phyloP scores from a whole-genome alignment of 2,113 vertebrate species.

The Otocyon megalotis region DNA sequence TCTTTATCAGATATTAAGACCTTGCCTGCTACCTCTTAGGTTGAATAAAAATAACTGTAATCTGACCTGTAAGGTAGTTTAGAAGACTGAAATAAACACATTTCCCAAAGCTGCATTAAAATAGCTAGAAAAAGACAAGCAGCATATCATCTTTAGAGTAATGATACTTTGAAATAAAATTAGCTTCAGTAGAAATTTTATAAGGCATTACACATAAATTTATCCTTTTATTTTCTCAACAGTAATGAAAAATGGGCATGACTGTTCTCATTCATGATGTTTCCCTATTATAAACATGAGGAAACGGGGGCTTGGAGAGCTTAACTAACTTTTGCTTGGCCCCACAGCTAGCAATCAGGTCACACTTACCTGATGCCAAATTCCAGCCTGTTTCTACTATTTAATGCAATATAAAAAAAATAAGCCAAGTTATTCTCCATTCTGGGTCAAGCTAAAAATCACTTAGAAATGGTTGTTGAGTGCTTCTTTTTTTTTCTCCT shows the following conservation, averaged over 20 bases:
- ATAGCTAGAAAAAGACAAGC: not conserved
- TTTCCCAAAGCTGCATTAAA: not conserved
- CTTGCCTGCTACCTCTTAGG: not conserved
- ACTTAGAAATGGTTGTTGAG: conserved; percentile 46
- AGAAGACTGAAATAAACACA: not conserved
- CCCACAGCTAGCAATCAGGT: not conserved
- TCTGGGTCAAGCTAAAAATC: not conserved
- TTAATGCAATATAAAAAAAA: not conserved
- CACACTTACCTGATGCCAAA: not conserved
- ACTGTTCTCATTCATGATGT: not conserved
- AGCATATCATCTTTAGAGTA: not conserved
- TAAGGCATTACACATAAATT: not conserved
- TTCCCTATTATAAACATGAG: not conserved
- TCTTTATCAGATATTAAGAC: not conserved
- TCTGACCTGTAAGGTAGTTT: not conserved
- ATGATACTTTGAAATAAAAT: conserved; percentile 39
- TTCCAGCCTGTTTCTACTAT: not conserved
- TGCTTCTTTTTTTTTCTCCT: not conserved
- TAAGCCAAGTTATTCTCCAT: not conserved
- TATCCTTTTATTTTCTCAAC: conserved; percentile 14
- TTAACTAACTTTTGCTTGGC: not conserved
- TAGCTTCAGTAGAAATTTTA: not conserved
- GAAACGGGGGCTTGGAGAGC: not conserved
- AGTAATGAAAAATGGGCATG: not conserved
- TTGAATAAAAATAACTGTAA: conserved; percentile 18